These are phyloP conservation scores for Amiota mariae DNA, from an alignment of 2,888 invertebrate species.

Conservation along the genomic window DNA sequence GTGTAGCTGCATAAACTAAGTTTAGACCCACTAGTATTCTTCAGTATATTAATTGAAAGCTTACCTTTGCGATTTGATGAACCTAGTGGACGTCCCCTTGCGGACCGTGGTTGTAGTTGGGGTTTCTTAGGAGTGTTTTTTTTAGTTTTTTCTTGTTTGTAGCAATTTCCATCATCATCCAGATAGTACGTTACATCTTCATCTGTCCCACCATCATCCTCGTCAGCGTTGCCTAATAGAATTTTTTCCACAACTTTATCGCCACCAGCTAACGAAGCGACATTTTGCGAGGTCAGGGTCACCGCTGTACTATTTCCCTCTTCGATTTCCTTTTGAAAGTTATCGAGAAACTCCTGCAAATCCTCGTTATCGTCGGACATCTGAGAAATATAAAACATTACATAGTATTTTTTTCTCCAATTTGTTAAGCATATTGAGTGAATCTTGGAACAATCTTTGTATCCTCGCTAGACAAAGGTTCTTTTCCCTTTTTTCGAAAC, in stretches of 20 bases:
- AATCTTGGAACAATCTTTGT: too few relatives aligned
- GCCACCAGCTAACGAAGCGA: conserved; percentile 22
- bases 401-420: too few relatives aligned
- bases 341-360: conserved; percentile 86
- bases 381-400: too few relatives aligned
- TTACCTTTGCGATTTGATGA: not conserved
- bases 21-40: not conserved
- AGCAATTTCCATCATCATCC: conserved; percentile 84
- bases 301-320: conserved; percentile 72
- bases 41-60: not conserved
- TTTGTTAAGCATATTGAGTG: too few relatives aligned
- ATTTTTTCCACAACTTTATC: conserved; percentile 43
- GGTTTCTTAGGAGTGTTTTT: conserved; percentile 21
- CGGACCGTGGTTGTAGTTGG: conserved; percentile 31
- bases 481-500: too few relatives aligned
- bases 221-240: conserved; percentile 33
- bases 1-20: not conserved
- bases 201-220: conserved; percentile 52
- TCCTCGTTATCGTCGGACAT: conserved; percentile 62
- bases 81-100: conserved; percentile 17
- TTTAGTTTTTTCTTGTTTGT: conserved; percentile 83
- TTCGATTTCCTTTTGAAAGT: conserved; percentile 87
- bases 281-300: conserved; percentile 26
- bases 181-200: conserved; percentile 84
- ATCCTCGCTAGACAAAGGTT: too few relatives aligned